phyloP scores from a whole-genome alignment of 2,888 invertebrate species.

The Chouioia cunea region DNA sequence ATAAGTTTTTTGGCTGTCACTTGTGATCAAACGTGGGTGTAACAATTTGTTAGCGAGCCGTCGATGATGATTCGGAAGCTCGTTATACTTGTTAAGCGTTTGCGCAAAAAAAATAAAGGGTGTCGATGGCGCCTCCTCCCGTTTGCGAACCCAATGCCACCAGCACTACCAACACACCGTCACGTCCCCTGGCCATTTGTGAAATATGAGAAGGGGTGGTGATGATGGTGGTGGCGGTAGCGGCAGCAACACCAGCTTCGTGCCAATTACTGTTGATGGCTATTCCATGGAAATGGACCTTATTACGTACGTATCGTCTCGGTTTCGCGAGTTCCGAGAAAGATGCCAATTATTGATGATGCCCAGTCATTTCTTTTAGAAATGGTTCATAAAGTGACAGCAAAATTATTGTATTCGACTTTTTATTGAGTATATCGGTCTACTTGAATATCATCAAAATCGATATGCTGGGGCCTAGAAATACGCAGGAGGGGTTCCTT shows the following conservation, averaged over 20 bases:
- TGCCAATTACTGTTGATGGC: constrained; percentile 68
- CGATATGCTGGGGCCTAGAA: no score
- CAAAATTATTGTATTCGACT: no score
- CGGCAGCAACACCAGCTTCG: no score
- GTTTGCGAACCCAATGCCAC: constrained; percentile 55
- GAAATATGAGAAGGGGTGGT: constrained; percentile 63
- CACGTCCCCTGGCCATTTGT: constrained; percentile 52
- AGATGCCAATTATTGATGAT: constrained; percentile 52
- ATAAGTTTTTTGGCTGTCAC: constrained; percentile 4
- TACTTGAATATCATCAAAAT: no score
- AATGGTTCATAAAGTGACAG: no score
- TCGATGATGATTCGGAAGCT: constrained; percentile 61
- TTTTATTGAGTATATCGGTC: no score
- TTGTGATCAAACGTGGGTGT: constrained; percentile 43
- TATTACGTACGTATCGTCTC: constrained; percentile 57
- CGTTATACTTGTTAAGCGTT: constrained; percentile 54
- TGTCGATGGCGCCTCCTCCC: constrained; percentile 49
- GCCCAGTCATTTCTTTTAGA: background rate
- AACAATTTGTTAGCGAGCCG: constrained; percentile 63
- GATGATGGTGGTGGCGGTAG: constrained; percentile 41
- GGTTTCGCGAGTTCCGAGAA: constrained; percentile 41
- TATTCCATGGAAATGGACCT: constrained; percentile 68
- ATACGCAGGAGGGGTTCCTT: no score
- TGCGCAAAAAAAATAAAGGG: constrained; percentile 58
- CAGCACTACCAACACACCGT: constrained; percentile 31